Conservation (phyloP, 2,888 invertebrate species). For the Pachycephus smyrnensis region DNA sequence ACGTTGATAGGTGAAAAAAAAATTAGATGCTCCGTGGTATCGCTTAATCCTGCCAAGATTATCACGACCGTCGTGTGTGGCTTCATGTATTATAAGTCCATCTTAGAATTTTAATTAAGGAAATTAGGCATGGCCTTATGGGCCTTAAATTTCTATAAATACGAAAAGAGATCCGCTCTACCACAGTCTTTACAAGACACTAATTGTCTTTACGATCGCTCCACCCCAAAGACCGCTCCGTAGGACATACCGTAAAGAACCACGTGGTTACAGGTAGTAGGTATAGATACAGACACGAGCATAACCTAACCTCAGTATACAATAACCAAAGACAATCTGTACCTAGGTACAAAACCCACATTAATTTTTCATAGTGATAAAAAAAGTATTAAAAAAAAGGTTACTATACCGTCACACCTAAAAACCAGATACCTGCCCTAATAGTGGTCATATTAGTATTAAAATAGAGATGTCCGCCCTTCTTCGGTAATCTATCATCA, state of each 20-base stretch:
- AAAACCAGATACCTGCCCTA: not conserved
- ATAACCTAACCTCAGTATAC: not conserved
- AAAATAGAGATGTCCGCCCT: not conserved
- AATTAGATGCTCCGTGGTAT: no score
- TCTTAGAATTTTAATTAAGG: conserved; percentile 57
- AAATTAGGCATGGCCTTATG: conserved; percentile 53
- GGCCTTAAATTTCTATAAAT: conserved; percentile 56
- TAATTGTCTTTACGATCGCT: conserved; percentile 59
- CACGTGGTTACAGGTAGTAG: not conserved
- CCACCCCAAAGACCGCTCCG: conserved; percentile 10
- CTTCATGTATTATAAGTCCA: conserved; percentile 22
- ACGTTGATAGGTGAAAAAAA: not conserved
- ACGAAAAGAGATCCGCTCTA: conserved; percentile 30
- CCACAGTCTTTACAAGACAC: conserved; percentile 42
- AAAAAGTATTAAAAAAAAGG: not conserved
- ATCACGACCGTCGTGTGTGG: conserved; percentile 31
- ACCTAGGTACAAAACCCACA: not conserved
- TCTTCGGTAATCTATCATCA: not conserved
- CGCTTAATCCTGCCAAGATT: not conserved
- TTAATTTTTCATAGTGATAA: not conserved
- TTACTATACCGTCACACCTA: not conserved
- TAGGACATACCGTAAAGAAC: conserved; percentile 5
- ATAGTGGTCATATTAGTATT: not conserved
- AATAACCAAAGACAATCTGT: not conserved
- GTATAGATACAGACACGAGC: not conserved